phyloP scores from a whole-genome alignment of 2,113 vertebrate genomes.

The Sardina pilchardus region DNA sequence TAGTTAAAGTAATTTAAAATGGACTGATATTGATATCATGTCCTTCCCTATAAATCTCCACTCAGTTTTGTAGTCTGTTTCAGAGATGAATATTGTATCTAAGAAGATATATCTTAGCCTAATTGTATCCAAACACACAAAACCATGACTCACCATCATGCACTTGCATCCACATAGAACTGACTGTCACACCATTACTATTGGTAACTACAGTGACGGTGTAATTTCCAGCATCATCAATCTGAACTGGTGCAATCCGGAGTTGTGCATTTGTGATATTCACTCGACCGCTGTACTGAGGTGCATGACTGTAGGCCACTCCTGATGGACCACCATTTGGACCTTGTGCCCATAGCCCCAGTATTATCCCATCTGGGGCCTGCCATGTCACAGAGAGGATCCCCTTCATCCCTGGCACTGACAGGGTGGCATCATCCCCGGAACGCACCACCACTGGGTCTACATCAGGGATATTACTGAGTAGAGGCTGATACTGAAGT shows the following conservation, averaged over 20 bases:
- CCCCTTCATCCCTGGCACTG: background rate
- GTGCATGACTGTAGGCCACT: background rate
- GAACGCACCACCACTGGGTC: background rate
- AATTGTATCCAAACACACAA: background rate
- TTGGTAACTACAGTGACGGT: background rate
- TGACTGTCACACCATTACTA: background rate
- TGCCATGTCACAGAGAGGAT: background rate
- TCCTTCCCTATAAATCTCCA: background rate
- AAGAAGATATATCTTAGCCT: background rate
- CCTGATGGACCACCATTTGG: background rate
- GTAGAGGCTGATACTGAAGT: background rate
- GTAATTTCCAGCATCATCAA: background rate
- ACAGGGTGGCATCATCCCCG: background rate
- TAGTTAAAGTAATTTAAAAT: background rate
- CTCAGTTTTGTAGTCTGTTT: background rate
- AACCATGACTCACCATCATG: background rate
- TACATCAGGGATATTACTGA: background rate
- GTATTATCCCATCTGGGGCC: background rate
- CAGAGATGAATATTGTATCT: background rate
- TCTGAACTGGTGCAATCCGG: background rate
- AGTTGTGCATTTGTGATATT: background rate
- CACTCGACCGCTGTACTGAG: background rate
- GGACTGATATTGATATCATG: background rate
- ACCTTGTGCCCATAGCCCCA: background rate
- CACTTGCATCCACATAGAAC: background rate